Evolutionary conservation across 2,797 vertebrate species (phyloP), one percentile per base, ranked within the genome.

Genomic region (Sebastes kiyomatsui): DNA sequence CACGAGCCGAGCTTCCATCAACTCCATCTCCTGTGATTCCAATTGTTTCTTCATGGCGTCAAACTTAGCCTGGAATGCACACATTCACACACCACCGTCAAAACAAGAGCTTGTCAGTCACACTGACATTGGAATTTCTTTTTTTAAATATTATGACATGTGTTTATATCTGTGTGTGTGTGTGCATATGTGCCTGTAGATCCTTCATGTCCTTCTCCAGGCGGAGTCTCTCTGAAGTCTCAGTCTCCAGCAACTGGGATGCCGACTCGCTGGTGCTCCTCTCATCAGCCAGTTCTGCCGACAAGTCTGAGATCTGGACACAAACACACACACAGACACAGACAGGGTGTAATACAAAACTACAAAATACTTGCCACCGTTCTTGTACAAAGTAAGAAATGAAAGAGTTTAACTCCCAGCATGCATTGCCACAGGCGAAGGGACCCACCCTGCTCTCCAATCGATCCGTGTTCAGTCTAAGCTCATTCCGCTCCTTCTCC

Each of bases 171-270:
- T 38, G 14, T 23, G 62, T 27, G 12, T 27, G 12, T 46, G n/a
- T 46, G 35, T 33, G 35, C 56, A n/a, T 70, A 72, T 75, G 16
- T 90, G 97, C 99, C 97, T 99, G 98, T 52, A 99, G 90, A 52
- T 99, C 99, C 89, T 98, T 98, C 96, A 98, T 96, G 85, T 99
- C 98, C 83, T 97, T 99, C 93, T 99, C 98, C 0, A 98, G 95
- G 4, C 97, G 96, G 61, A 99, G 96, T 87, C 98, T 96, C 93
- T 99, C 98, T 0, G 97, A 95, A 0, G 97, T 97, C 95, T 99
- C 98, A 0, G 96, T 94, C 84, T 99, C 98, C 92, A 99, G 94
- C 93, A 99, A 93, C 95, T 99, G 98, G 75, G 98, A 98, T 13
- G 97, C 97, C 0, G 99, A 98, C 93, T 99, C 99, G 11, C 97